Base-by-base conservation (phyloP, 2,113 vertebrate genomes). In the Engraulis encrasicolus region DNA sequence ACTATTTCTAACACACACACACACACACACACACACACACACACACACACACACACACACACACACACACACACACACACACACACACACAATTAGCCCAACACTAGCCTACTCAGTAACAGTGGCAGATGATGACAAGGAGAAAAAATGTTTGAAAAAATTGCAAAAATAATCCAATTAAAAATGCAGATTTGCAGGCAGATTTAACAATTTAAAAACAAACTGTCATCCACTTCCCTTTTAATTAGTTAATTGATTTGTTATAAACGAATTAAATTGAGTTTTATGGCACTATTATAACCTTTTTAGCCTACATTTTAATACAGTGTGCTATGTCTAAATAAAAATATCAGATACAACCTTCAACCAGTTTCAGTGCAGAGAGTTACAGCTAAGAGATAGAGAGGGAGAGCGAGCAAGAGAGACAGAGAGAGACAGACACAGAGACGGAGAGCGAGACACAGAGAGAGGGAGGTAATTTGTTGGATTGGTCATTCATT, bases 91-190 rank as follows among this genome's bases (percentile, higher is more conserved):
- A n/a, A n/a, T n/a, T n/a, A n/a, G n/a, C n/a, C n/a, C n/a, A n/a
- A n/a, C n/a, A n/a, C n/a, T n/a, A n/a, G n/a, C n/a, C n/a, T n/a
- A n/a, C n/a, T n/a, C n/a, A n/a, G n/a, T n/a, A n/a, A 92, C 93
- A 91, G 89, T 52, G 37, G 89, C 88, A 89, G 90, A 80, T 90
- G 84, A 81, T n/a, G 86, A n/a, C n/a, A n/a, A n/a, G n/a, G 74
- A 78, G 90, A 92, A 88, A 89, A 91, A 82, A 84, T 54, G 49
- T 50, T 23, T 34, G 54, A 17, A 34, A 34, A 31, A 14, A 74
- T 14, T 14, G 66, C 27, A 74, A 4, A 4, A 74, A 31, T 12
- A 15, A 74, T 34, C 20, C 20, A 78, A 85, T 79, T n/a, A n/a
- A n/a, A n/a, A n/a, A n/a, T n/a, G n/a, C n/a, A n/a, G n/a, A n/a